Conservation (phyloP, 1,140 invertebrate genomes). For the Drosophila serrata region DNA sequence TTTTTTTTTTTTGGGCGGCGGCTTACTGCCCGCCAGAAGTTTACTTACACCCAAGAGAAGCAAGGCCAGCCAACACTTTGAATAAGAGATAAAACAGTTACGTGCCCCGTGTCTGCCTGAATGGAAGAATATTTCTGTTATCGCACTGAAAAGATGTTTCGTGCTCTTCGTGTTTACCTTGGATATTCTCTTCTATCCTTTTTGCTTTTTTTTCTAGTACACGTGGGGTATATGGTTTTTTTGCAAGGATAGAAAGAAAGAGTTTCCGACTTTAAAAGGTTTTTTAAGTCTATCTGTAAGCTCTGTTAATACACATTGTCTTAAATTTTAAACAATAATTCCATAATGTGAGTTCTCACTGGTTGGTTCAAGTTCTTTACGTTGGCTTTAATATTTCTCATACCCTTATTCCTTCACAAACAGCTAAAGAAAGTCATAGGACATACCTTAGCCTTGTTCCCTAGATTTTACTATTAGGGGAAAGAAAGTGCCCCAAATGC, state of each 20-base stretch:
- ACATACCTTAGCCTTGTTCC: conserved; percentile 40
- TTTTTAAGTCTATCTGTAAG: neutral
- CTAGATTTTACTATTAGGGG: conserved; percentile 16
- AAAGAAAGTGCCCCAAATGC: conserved; percentile 23
- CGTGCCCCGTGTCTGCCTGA: conserved; percentile 71
- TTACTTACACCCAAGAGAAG: conserved; percentile 51
- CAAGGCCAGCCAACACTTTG: conserved; percentile 67
- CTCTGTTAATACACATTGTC: neutral
- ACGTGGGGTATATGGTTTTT: conserved; percentile 6
- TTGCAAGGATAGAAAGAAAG: neutral
- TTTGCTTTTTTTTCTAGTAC: neutral
- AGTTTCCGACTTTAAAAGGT: neutral
- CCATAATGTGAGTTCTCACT: too few species aligned
- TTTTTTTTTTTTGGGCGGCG: conserved; percentile 38
- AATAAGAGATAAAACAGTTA: conserved; percentile 83
- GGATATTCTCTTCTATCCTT: conserved; percentile 25
- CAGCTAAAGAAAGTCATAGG: conserved; percentile 34
- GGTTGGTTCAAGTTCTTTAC: neutral
- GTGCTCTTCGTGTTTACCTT: conserved; percentile 74
- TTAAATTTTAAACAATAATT: too few species aligned
- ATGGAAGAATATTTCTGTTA: conserved; percentile 80
- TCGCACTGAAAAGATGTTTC: conserved; percentile 81
- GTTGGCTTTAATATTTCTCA: neutral
- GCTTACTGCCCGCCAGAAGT: conserved; percentile 34
- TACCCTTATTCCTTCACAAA: neutral